These are phyloP conservation scores for Brachyalestes nurse DNA, from an alignment of 2,797 vertebrate genomes.

Conservation along the genomic window DNA sequence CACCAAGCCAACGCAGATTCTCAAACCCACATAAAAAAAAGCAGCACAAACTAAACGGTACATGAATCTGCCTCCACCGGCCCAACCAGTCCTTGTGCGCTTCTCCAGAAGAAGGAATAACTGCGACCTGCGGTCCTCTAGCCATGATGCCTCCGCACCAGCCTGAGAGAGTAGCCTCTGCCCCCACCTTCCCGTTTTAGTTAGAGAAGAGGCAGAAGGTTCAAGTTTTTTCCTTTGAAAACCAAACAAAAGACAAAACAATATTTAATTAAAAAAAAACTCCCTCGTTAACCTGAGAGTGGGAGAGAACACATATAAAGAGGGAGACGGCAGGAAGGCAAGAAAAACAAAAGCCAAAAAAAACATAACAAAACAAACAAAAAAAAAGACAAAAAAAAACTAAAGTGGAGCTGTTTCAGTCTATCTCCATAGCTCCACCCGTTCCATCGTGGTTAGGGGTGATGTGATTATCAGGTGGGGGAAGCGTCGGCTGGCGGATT, in stretches of 20 bases:
- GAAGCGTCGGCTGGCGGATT: conserved; percentile 72
- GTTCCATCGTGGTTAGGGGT: conserved; percentile 53
- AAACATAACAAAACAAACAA: not conserved
- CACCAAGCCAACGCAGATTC: conserved; percentile 2
- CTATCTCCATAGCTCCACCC: conserved; percentile 72
- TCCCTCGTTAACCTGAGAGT: conserved; percentile 45
- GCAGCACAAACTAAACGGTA: not conserved
- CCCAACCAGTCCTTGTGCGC: conserved; percentile 23
- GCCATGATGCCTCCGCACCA: conserved; percentile 50
- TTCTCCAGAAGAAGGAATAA: conserved; percentile 15
- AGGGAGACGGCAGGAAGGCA: conserved; percentile 20
- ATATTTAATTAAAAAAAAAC: conserved; percentile 25
- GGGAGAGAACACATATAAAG: conserved; percentile 24
- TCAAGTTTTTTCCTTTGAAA: conserved; percentile 62
- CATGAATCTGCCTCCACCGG: conserved; percentile 19
- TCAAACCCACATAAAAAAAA: not conserved
- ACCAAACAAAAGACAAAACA: conserved; percentile 40
- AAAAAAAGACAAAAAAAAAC: not conserved
- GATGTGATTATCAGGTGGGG: conserved; percentile 62
- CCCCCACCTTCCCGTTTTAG: conserved; percentile 38
- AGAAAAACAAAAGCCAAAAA: not conserved
- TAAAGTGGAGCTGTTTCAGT: conserved; percentile 61
- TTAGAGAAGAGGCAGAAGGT: conserved; percentile 57
- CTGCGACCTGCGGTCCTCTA: conserved; percentile 26
- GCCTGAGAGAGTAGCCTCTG: conserved; percentile 63